phyloP scores from a whole-genome alignment of 2,888 invertebrate genomes.

The Meta bourneti region DNA sequence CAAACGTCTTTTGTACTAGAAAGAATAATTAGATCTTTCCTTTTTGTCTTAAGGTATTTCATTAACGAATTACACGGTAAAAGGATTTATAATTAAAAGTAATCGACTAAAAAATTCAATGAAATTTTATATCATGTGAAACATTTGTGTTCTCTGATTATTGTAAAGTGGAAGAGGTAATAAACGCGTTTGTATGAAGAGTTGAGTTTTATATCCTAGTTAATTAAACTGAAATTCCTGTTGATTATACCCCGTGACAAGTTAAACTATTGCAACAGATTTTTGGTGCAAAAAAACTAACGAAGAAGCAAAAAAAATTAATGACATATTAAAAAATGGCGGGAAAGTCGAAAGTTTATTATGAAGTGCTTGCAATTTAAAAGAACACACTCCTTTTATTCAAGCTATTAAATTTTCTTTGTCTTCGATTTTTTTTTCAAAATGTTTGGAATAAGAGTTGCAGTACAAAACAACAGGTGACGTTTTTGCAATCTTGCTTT shows the following conservation, averaged over 20 bases:
- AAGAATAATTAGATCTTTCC: neutral
- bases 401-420: constrained; percentile 29
- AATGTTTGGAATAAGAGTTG: constrained; percentile 26
- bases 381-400: constrained; percentile 38
- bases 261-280: constrained; percentile 1
- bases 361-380: constrained; percentile 38
- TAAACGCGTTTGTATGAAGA: constrained; percentile 4
- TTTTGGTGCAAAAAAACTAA: neutral
- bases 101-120: neutral
- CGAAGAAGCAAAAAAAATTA: neutral
- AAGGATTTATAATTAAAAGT: neutral
- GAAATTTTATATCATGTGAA: neutral
- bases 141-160: neutral
- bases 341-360: constrained; percentile 3
- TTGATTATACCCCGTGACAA: constrained; percentile 5
- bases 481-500: neutral
- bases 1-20: neutral
- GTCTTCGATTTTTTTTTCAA: constrained; percentile 11
- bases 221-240: constrained; percentile 15
- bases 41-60: neutral
- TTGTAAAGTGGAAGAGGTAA: neutral
- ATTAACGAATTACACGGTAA: neutral
- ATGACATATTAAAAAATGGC: constrained; percentile 9
- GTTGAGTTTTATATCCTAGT: neutral
- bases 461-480: constrained; percentile 43